A percentile compares a stretch with the other conserved stretches of the same genome.
phyloP scores from a whole-genome alignment of 2,113 vertebrate species.

The Takifugu flavidus region DNA sequence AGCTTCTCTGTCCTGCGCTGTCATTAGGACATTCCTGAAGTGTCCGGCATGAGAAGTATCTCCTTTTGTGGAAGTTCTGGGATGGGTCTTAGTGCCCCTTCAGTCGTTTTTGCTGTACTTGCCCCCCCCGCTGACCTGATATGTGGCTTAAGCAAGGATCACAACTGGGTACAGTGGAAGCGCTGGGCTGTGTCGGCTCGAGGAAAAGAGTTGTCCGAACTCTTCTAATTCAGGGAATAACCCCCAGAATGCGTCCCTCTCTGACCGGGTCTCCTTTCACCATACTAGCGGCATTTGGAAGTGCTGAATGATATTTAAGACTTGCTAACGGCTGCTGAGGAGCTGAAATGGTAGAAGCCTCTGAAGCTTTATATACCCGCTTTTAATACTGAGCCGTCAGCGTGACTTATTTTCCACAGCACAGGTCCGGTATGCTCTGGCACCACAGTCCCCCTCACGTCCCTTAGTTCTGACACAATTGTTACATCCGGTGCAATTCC shows the following conservation, averaged over 20 bases:
- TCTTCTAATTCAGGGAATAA: no score
- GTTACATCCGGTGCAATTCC: no score
- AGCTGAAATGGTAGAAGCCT: slow-evolving; percentile 71
- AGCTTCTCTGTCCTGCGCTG: slow-evolving; percentile 4
- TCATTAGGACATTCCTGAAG: slow-evolving; percentile 54
- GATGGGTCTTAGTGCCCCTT: slow-evolving; percentile 24
- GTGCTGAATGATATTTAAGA: slow-evolving; percentile 67
- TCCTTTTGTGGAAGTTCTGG: slow-evolving; percentile 73
- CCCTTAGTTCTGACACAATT: background rate
- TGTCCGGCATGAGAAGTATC: slow-evolving; percentile 37
- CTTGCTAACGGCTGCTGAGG: slow-evolving; percentile 74
- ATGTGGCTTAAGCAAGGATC: slow-evolving; percentile 56
- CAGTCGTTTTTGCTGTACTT: slow-evolving; percentile 28
- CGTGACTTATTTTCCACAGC: slow-evolving; percentile 58
- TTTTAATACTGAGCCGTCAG: slow-evolving; percentile 65
- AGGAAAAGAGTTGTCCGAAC: slow-evolving; percentile 1
- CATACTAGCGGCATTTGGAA: slow-evolving; percentile 32
- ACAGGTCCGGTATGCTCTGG: slow-evolving; percentile 10
- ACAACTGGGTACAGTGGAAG: slow-evolving; percentile 3
- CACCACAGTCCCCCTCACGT: slow-evolving; percentile 9
- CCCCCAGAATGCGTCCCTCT: no score
- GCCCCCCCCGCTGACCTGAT: slow-evolving; percentile 1
- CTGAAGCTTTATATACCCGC: slow-evolving; percentile 66
- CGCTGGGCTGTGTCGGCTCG: background rate
- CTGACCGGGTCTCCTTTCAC: slow-evolving; percentile 6